Evolutionary conservation across 2,888 invertebrate genomes (phyloP).

Genomic region (Pristionchus fissidentatus): DNA sequence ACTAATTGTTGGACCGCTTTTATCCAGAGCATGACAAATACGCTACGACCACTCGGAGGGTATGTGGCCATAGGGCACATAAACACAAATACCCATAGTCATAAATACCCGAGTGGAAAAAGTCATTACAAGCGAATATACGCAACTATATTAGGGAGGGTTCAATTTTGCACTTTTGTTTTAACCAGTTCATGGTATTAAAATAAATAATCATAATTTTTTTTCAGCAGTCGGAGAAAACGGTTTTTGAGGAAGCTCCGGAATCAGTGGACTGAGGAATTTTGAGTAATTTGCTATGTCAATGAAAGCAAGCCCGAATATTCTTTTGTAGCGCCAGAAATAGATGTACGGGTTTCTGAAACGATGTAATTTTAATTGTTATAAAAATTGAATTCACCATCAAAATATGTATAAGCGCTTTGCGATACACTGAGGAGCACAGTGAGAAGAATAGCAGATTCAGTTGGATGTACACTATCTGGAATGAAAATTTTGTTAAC

Average conservation of each 20-base stretch:
- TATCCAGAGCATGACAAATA: no score
- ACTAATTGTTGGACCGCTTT: no score
- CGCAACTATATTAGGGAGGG: no score
- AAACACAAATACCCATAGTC: no score
- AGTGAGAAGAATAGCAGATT: slow-evolving; percentile 61
- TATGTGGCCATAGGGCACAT: no score
- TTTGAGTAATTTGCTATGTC: not conserved
- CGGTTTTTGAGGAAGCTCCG: slow-evolving; percentile 8
- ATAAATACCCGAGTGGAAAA: no score
- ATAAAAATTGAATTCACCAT: no score
- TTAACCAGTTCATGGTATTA: no score
- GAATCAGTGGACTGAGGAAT: slow-evolving; percentile 27
- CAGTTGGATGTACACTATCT: slow-evolving; percentile 57
- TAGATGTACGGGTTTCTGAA: slow-evolving; percentile 22
- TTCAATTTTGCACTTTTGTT: no score
- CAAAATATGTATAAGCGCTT: slow-evolving; percentile 41
- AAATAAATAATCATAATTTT: no score
- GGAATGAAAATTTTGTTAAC: not conserved
- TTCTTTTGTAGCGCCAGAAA: slow-evolving; percentile 1
- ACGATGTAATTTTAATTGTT: not conserved
- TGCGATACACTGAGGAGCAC: slow-evolving; percentile 56
- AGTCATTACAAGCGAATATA: no score
- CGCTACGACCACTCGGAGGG: no score
- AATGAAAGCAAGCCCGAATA: not conserved
- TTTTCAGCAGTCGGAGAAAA: slow-evolving; percentile 37